Conservation (phyloP, 2,113 vertebrate genomes). For the Thalassarche chlororhynchos region DNA sequence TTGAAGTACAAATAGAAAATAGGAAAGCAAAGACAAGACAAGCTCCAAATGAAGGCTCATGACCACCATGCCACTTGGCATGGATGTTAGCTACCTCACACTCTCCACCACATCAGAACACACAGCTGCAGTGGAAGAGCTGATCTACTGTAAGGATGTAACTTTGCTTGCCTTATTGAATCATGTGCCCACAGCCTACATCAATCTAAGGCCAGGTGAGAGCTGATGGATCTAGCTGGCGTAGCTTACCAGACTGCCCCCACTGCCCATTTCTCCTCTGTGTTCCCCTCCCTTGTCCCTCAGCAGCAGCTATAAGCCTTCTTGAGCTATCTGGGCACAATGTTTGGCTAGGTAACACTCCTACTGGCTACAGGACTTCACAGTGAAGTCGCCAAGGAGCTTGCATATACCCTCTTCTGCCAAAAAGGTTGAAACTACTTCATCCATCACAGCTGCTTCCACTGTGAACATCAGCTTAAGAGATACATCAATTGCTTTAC, state of each 20-base stretch:
- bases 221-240: not conserved
- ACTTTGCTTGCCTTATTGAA: not conserved
- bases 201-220: not conserved
- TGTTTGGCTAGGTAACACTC: not conserved
- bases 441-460: not conserved
- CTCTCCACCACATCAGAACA: not conserved
- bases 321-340: not conserved
- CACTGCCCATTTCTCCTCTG: not conserved
- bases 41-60: not conserved
- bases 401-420: not conserved
- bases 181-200: not conserved
- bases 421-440: not conserved
- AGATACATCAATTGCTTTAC: not conserved
- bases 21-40: not conserved
- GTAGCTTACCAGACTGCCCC: not conserved
- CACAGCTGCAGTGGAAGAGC: not conserved
- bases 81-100: fast-evolving
- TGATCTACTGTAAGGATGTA: not conserved
- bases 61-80: not conserved
- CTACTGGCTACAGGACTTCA: not conserved
- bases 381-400: not conserved
- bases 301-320: not conserved
- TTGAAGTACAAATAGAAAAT: not conserved
- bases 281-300: not conserved
- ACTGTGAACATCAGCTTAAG: not conserved